These are phyloP conservation scores for Autographa gamma DNA, from an alignment of 2,888 invertebrate genomes.

Conservation along the genomic window DNA sequence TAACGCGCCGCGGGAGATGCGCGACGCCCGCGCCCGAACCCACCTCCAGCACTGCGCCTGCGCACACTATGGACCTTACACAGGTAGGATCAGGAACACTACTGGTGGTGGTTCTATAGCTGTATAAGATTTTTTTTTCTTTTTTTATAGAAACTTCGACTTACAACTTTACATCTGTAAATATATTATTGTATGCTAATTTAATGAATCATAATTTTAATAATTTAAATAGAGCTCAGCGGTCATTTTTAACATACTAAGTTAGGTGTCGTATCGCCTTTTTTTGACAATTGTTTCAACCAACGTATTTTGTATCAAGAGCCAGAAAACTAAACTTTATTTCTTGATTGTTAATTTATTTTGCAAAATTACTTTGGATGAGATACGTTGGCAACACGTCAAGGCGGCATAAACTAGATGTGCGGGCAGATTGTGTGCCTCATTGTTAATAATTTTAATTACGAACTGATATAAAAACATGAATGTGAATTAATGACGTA, in stretches of 20 bases:
- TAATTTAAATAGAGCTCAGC: background rate
- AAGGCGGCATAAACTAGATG: constrained; percentile 5
- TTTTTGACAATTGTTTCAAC: no score
- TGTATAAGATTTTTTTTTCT: background rate
- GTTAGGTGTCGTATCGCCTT: no score
- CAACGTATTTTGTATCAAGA: no score
- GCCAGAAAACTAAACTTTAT: no score
- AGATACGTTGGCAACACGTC: background rate
- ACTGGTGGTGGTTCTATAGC: constrained; percentile 1
- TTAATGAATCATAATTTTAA: background rate
- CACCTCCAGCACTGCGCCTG: constrained; percentile 3
- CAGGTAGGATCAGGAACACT: background rate
- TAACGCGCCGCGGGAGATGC: constrained; percentile 52
- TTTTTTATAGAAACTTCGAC: background rate
- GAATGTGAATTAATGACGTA: constrained; percentile 3
- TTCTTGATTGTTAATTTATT: no score
- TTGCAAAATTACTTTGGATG: no score
- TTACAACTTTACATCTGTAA: background rate
- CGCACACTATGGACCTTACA: background rate
- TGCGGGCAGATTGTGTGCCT: background rate
- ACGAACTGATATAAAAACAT: background rate
- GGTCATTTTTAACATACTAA: background rate
- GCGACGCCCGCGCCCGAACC: constrained; percentile 24
- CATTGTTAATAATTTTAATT: background rate
- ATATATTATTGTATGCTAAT: background rate